Percentiles rank a stretch among this genome's conserved stretches.
Evolutionary conservation across 2,888 invertebrate genomes (phyloP).

Genomic region (Calliopum simillimum): DNA sequence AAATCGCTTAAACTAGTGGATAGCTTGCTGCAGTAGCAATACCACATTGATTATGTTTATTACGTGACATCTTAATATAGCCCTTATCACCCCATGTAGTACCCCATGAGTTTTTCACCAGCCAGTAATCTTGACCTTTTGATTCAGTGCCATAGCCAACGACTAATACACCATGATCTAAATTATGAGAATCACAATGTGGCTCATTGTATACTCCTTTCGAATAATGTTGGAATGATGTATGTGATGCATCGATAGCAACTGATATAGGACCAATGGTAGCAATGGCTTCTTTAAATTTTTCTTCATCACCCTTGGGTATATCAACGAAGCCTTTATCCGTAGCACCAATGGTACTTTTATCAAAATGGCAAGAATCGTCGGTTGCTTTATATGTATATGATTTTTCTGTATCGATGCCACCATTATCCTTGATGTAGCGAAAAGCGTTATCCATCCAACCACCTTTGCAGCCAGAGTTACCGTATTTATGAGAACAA

Average conservation of each 20-base stretch:
- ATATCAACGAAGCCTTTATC: conserved; percentile 86
- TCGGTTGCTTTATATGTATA: conserved; percentile 89
- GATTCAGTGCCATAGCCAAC: conserved; percentile 67
- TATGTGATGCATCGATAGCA: conserved; percentile 89
- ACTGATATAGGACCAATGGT: conserved; percentile 87
- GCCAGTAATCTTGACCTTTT: conserved; percentile 73
- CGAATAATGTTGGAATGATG: conserved; percentile 87
- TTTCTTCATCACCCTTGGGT: conserved; percentile 76
- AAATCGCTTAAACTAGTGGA: conserved; percentile 78
- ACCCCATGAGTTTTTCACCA: conserved; percentile 80
- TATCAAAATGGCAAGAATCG: conserved; percentile 77
- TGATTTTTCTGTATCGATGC: conserved; percentile 87
- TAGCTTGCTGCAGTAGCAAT: conserved; percentile 86
- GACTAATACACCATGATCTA: conserved; percentile 81
- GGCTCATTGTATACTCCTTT: conserved; percentile 85
- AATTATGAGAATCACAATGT: conserved; percentile 75
- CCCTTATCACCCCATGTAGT: conserved; percentile 84
- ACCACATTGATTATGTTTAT: conserved; percentile 87
- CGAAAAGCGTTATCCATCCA: conserved; percentile 85
- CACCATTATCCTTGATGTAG: conserved; percentile 85
- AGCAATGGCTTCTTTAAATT: conserved; percentile 82
- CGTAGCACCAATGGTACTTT: conserved; percentile 78
- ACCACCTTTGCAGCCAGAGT: conserved; percentile 88
- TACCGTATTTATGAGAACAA: conserved; percentile 85
- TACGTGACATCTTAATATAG: conserved; percentile 89